A percentile compares a stretch with the other conserved stretches of the same genome.
Conservation (phyloP, 2,113 vertebrate genomes). For the Ranitomeya imitator region DNA sequence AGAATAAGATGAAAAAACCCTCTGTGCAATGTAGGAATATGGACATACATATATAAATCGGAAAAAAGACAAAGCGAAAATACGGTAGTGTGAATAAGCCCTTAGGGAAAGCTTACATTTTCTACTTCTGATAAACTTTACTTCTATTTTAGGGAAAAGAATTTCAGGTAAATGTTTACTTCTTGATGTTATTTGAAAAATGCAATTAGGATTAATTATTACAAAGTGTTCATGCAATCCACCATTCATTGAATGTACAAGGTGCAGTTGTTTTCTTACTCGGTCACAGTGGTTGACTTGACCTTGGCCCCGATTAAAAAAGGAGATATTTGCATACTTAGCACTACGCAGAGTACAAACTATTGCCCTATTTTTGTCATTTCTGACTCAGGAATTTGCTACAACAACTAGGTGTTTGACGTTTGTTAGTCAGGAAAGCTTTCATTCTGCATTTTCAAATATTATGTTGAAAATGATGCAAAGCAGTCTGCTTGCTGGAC, state of each 20-base stretch:
- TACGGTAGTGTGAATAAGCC: too few species aligned
- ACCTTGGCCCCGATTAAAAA: not conserved
- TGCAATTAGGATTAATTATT: conserved; percentile 39
- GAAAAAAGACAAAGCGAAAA: not conserved
- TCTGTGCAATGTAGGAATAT: not conserved
- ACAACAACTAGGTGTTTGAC: not conserved
- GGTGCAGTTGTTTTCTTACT: conserved; percentile 13
- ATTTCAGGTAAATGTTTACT: not conserved
- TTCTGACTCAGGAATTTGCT: not conserved
- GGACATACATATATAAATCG: not conserved
- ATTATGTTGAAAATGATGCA: not conserved
- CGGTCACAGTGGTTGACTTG: conserved; percentile 25
- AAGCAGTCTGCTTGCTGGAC: not conserved
- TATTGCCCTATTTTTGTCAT: not conserved
- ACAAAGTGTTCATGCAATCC: conserved; percentile 11
- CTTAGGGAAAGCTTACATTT: not conserved
- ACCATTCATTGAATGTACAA: not conserved
- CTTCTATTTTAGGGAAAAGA: not conserved
- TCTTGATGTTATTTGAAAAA: conserved; percentile 20
- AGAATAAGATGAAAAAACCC: not conserved
- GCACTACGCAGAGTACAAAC: not conserved
- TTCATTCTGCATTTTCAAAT: not conserved
- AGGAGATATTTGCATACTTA: not conserved
- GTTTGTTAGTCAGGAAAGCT: not conserved
- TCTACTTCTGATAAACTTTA: not conserved